phyloP scores from a whole-genome alignment of 2,888 invertebrate species.

The Hydraecia micacea region DNA sequence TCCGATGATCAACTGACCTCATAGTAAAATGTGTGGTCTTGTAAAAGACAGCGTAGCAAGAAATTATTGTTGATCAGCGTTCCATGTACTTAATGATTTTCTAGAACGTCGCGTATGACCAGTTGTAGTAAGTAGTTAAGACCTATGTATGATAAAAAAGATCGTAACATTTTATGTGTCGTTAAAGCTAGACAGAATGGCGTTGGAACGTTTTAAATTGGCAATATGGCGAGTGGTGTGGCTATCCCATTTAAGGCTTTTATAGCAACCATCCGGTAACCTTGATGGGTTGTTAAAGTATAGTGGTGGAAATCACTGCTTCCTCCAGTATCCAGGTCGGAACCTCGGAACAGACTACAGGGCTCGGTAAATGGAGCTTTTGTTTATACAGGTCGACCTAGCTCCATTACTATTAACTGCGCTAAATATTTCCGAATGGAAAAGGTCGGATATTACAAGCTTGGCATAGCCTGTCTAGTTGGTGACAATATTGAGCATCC shows the following conservation, averaged over 20 bases:
- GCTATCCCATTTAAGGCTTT: conserved; percentile 70
- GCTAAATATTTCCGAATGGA: conserved; percentile 50
- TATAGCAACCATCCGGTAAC: conserved; percentile 64
- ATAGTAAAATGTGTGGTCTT: background rate
- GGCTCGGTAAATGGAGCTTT: conserved; percentile 52
- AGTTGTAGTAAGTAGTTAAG: conserved; percentile 1
- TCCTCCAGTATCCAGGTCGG: conserved; percentile 53
- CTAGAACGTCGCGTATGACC: conserved; percentile 29
- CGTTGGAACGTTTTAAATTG: conserved; percentile 75
- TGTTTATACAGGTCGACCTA: conserved; percentile 45
- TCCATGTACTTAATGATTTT: conserved; percentile 7
- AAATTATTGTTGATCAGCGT: background rate
- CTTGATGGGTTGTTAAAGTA: conserved; percentile 59
- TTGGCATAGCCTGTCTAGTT: background rate
- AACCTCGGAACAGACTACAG: conserved; percentile 19
- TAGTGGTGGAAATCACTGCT: conserved; percentile 39
- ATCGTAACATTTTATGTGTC: conserved; percentile 71
- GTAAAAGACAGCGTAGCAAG: background rate
- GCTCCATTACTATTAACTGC: conserved; percentile 21
- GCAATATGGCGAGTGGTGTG: conserved; percentile 74
- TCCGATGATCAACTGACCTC: background rate
- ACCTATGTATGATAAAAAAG: conserved; percentile 55
- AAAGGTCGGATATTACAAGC: conserved; percentile 41
- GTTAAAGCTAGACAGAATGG: conserved; percentile 73
- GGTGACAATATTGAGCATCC: background rate